Base-by-base conservation (phyloP, 2,888 invertebrate genomes). In the Scrobipalpa atriplicella region DNA sequence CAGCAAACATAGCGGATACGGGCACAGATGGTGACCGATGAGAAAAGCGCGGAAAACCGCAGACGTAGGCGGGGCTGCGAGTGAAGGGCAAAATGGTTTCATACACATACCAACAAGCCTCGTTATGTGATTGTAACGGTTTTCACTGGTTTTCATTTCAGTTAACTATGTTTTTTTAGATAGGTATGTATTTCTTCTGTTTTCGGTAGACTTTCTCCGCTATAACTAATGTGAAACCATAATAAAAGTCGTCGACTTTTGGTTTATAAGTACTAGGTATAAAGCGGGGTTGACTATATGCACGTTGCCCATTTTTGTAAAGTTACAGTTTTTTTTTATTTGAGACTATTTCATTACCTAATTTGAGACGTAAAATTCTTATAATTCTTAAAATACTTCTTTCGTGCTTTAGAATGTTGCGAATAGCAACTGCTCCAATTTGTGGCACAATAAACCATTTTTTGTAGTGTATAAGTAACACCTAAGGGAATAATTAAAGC, bases 11-110 rank as follows among this genome's bases (percentile, higher is more conserved):
- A 41, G 52, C 54, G 56, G 63, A 63, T 63, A 62, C 77, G 79
- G 73, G 58, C 77, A 81, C 86, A 87, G 84, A 78, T 87, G 86
- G 86, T 78, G 80, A 70, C 68, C 87, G 87, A 70, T 83, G 86
- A 81, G 86, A 85, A 82, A 79, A 80, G 74, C 71, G 75, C 79
- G 79, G 75, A 54, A 80, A 82, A 78, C 86, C 84, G 75, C 86
- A 85, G 75, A 41, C 71, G 29, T 77, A 80, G 85, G 82, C 78
- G 83, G 79, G 74, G 71, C 67, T 11, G 13, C 61, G 61, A 19
- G 61, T 56, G 66, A 67, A 64, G 67, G 68, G 66, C 63, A 69
- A 62, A n/a, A 65, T 64, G 62, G 68, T 66, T 75, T 68, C 21
- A 21, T 21, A 29, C 21, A 13, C 54, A 21, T 56, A 56, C 54